These are phyloP conservation scores for Grantiella picta DNA, from an alignment of 2,113 vertebrate species.

Conservation along the genomic window DNA sequence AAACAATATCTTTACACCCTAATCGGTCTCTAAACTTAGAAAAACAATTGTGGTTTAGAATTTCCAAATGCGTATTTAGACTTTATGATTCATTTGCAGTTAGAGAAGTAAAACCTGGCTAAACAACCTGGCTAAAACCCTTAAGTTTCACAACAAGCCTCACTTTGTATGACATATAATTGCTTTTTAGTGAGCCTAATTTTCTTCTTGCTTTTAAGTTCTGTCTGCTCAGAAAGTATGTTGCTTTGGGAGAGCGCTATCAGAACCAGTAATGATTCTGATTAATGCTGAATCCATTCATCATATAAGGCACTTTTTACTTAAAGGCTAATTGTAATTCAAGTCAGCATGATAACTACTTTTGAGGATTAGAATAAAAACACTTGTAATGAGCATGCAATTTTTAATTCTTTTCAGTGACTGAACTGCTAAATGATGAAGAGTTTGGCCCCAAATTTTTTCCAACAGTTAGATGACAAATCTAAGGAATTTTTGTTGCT, in stretches of 20 bases:
- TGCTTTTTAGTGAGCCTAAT: constrained; percentile 3
- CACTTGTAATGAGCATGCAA: constrained; percentile 19
- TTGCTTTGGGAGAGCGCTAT: constrained; percentile 51
- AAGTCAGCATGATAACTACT: constrained; percentile 56
- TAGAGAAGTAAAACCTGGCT: constrained; percentile 39
- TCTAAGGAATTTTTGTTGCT: constrained; percentile 19
- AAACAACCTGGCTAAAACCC: constrained; percentile 17
- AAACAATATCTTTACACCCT: constrained; percentile 47
- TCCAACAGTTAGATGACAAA: neutral
- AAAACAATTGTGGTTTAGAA: constrained; percentile 61
- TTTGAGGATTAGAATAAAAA: constrained; percentile 62
- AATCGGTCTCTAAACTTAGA: constrained; percentile 14
- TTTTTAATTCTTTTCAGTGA: constrained; percentile 41
- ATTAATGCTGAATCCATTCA: constrained; percentile 62
- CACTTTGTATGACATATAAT: constrained; percentile 39
- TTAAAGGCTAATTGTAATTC: constrained; percentile 66
- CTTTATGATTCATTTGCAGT: constrained; percentile 59
- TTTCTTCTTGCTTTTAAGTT: constrained; percentile 49
- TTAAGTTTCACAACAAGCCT: neutral
- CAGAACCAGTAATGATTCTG: constrained; percentile 53
- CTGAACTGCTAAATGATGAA: constrained; percentile 37
- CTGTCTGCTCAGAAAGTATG: neutral
- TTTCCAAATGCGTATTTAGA: constrained; percentile 48
- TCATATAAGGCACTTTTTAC: constrained; percentile 38
- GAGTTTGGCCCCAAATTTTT: neutral